Conservation (phyloP, 2,113 vertebrate species). For the Daubentonia madagascariensis region DNA sequence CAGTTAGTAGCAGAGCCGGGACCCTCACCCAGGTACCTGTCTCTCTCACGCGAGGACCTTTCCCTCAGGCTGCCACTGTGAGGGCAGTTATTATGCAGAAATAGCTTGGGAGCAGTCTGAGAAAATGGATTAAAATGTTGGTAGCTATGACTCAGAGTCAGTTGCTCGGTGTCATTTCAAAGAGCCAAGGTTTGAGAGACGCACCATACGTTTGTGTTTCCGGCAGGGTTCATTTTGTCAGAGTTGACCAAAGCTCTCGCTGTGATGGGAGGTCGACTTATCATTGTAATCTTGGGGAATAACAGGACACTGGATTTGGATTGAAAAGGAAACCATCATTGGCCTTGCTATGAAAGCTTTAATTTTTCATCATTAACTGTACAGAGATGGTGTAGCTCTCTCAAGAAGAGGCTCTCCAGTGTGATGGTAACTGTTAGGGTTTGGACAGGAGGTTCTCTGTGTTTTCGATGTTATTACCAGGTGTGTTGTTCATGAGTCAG, state of each 20-base stretch:
- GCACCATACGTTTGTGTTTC: background rate
- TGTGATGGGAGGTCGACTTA: background rate
- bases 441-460: background rate
- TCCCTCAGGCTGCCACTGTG: background rate
- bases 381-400: background rate
- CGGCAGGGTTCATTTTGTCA: background rate
- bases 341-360: background rate
- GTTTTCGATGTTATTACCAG: background rate
- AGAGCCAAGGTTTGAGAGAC: background rate
- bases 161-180: background rate
- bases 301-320: background rate
- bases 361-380: background rate
- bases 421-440: background rate
- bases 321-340: background rate
- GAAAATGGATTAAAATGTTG: background rate
- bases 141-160: background rate
- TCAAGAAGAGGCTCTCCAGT: background rate
- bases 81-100: background rate
- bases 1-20: background rate
- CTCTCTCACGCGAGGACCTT: background rate
- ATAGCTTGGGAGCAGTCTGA: background rate
- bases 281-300: background rate
- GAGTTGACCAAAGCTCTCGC: background rate
- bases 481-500: background rate
- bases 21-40: background rate